Base-by-base conservation (phyloP, 2,888 invertebrate species). In the Lysandra coridon region DNA sequence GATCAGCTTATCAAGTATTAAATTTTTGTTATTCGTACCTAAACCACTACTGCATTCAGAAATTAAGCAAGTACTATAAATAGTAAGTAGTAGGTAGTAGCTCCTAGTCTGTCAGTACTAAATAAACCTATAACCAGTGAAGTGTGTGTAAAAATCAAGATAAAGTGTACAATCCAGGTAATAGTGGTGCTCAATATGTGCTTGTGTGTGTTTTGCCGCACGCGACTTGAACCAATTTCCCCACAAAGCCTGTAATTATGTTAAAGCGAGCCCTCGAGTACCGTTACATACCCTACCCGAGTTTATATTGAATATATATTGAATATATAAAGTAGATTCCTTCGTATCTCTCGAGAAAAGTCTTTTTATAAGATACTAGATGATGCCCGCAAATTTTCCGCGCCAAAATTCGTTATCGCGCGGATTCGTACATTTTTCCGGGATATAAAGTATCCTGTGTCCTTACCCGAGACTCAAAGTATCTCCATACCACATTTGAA, bases 181-280 rank as follows among this genome's bases (percentile, higher is more conserved):
- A 69, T 69, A 17, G 30, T 30, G 12, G 64, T 64, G 30, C 64
- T 64, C 30, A 64, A 64, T 30, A 64, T 5, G 69, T 33, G 62
- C 77, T 79, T 77, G 73, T 73, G 4, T 69, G 69, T 33, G 17
- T 69, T 69, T 69, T 64, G 69, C 75, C 73, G 64, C 80, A 79
- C 80, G 79, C 78, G 78, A 80, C 80, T 78, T 78, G 60, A 78
- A 77, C 78, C 79, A 80, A 78, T 73, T 80, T 79, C 53, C 80
- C 79, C 73, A 5, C 79, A 79, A 81, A 81, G 79, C 80, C 40
- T 73, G 80, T 78, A 79, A 81, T 81, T 81, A 80, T 64, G 78
- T 79, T 78, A 79, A 77, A 80, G 53, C 76, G 76, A 30, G 44
- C 80, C 74, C 78, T 78, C 62, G 80, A 17, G 79, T 44, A 64